Percentiles rank a stretch among this genome's conserved stretches.
Evolutionary conservation across 2,888 invertebrate species (phyloP).

Genomic region (Deilephila elpenor): DNA sequence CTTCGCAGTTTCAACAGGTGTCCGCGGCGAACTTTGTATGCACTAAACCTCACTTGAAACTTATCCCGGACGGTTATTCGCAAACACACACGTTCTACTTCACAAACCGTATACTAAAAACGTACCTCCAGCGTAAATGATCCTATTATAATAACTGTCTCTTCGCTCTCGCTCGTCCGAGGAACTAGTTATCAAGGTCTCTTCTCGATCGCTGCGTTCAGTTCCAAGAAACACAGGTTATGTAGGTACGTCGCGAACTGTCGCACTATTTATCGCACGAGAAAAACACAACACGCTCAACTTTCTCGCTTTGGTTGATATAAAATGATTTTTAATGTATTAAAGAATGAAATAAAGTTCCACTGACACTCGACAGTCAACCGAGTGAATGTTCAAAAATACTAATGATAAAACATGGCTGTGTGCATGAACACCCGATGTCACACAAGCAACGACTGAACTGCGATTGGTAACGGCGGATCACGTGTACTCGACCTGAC

Average conservation of each 20-base stretch:
- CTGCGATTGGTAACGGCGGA: slow-evolving; percentile 64
- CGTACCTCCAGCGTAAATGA: slow-evolving; percentile 85
- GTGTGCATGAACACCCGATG: slow-evolving; percentile 59
- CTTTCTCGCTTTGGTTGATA: not conserved
- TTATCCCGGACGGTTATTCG: slow-evolving; percentile 51
- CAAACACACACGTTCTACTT: slow-evolving; percentile 67
- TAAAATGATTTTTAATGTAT: slow-evolving; percentile 7
- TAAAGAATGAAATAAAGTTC: slow-evolving; percentile 17
- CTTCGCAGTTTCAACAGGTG: slow-evolving; percentile 61
- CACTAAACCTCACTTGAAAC: slow-evolving; percentile 71
- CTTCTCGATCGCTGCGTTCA: slow-evolving; percentile 75
- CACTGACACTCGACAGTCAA: slow-evolving; percentile 25
- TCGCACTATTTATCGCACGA: slow-evolving; percentile 52
- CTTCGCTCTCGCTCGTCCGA: slow-evolving; percentile 78
- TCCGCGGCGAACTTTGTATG: slow-evolving; percentile 62
- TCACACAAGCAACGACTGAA: slow-evolving; percentile 64
- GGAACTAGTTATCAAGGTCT: slow-evolving; percentile 85
- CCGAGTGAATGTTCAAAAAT: slow-evolving; percentile 60
- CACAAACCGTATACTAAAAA: slow-evolving; percentile 78
- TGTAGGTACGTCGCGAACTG: slow-evolving; percentile 50
- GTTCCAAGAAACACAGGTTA: slow-evolving; percentile 80
- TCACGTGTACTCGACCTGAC: slow-evolving; percentile 65
- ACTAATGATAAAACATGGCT: slow-evolving; percentile 54
- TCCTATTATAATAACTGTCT: slow-evolving; percentile 81
- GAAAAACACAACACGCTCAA: slow-evolving; percentile 29